A percentile compares a stretch with the other conserved stretches of the same genome.
Conservation (phyloP, 1,140 invertebrate species). For the Orchestia grillus region DNA sequence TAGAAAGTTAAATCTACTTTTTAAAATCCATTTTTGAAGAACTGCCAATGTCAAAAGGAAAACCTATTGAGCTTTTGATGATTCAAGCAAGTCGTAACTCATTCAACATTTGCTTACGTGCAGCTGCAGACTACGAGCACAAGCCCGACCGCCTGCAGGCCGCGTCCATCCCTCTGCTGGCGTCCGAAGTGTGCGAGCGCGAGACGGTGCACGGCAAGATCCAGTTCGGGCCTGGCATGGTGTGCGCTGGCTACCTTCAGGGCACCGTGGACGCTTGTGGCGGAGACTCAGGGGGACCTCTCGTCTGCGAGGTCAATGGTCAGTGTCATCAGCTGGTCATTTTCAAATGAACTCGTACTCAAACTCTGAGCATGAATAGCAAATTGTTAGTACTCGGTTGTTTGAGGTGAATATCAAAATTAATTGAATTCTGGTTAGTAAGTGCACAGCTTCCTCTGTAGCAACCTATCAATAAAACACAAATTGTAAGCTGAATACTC, state of each 20-base stretch:
- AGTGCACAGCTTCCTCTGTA: not conserved
- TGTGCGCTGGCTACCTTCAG: slow-evolving; percentile 75
- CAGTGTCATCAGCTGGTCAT: slow-evolving; percentile 64
- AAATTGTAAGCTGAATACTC: not conserved
- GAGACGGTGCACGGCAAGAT: slow-evolving; percentile 24
- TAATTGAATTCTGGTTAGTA: not conserved
- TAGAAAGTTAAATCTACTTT: no score
- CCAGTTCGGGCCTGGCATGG: slow-evolving; percentile 72
- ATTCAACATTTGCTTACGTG: not conserved
- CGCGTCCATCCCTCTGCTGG: slow-evolving; percentile 48
- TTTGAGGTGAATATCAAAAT: not conserved
- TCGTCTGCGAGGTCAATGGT: slow-evolving; percentile 77
- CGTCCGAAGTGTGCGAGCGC: slow-evolving; percentile 21
- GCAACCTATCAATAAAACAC: not conserved
- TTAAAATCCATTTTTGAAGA: no score
- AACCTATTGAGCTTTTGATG: no score
- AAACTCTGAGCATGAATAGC: not conserved
- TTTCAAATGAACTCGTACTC: not conserved
- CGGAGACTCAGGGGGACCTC: slow-evolving; percentile 80
- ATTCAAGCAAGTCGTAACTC: not conserved
- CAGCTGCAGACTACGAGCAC: slow-evolving; percentile 47
- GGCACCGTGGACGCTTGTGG: slow-evolving; percentile 76
- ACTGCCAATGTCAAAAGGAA: no score
- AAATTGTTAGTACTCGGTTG: not conserved
- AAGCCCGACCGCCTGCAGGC: slow-evolving; percentile 44